Evolutionary conservation across 1,140 invertebrate genomes (phyloP).

Genomic region (Ladona fulva): DNA sequence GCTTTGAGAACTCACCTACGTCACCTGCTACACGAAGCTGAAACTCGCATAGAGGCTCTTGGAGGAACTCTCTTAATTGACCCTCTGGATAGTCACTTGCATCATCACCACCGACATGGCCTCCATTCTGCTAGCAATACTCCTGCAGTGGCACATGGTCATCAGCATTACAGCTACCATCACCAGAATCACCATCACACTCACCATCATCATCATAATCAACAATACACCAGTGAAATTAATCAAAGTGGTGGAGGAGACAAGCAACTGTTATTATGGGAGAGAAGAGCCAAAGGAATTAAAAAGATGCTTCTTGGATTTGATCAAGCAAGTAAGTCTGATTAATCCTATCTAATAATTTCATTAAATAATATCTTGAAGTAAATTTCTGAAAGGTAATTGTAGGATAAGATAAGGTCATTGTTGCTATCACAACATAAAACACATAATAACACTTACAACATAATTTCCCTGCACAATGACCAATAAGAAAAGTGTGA

Average conservation of each 20-base stretch:
- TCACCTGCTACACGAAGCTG: slow-evolving; percentile 35
- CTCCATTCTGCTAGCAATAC: neutral
- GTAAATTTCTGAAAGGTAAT: no score
- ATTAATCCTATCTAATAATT: neutral
- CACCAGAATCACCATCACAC: slow-evolving; percentile 27
- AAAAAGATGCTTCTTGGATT: slow-evolving; percentile 61
- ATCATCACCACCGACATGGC: neutral
- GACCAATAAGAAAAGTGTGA: no score
- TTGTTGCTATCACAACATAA: no score
- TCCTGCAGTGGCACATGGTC: neutral
- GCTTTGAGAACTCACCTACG: slow-evolving; percentile 28
- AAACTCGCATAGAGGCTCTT: slow-evolving; percentile 26
- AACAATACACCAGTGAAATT: slow-evolving; percentile 47
- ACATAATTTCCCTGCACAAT: no score
- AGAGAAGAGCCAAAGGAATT: slow-evolving; percentile 68
- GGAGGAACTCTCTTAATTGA: neutral
- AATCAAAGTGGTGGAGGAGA: slow-evolving; percentile 60
- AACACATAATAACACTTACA: no score
- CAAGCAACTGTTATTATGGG: slow-evolving; percentile 79
- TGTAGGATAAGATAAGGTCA: no score
- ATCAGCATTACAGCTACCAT: slow-evolving; percentile 13
- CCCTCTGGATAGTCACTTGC: neutral
- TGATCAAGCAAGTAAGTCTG: slow-evolving; percentile 54
- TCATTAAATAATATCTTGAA: no score
- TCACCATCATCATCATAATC: slow-evolving; percentile 39